A percentile compares a stretch with the other conserved stretches of the same genome.
Evolutionary conservation across 1,140 invertebrate genomes (phyloP).

Genomic region (Drosophila bocki): DNA sequence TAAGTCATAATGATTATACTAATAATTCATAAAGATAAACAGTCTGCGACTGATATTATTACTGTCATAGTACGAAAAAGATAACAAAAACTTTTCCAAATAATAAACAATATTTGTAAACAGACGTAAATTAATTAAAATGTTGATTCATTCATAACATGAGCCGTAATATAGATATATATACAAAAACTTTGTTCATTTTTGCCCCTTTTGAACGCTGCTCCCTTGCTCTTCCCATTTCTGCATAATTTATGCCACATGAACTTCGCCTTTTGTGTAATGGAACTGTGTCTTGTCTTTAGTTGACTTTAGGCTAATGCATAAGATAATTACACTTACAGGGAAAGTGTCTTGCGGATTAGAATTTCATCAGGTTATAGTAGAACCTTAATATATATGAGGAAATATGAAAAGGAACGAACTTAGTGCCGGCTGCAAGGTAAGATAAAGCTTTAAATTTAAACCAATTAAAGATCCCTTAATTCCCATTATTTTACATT

Average conservation of each 20-base stretch:
- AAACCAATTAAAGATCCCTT: not conserved
- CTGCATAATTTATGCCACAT: constrained; percentile 36
- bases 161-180: not conserved
- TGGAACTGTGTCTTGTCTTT: constrained; percentile 38
- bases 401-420: not conserved
- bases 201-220: not conserved
- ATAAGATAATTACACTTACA: constrained; percentile 44
- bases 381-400: not conserved
- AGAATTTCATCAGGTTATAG: constrained; percentile 14
- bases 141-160: not conserved
- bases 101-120: constrained; percentile 17
- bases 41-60: constrained; percentile 9
- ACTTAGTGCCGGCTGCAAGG: not conserved
- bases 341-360: constrained; percentile 41
- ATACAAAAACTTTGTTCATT: not conserved
- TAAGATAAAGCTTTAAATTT: too few relatives aligned
- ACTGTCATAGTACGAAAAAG: not conserved
- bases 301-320: constrained; percentile 49
- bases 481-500: not conserved
- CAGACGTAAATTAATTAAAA: constrained; percentile 6
- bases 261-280: constrained; percentile 43
- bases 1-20: not conserved
- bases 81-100: constrained; percentile 6
- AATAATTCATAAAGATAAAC: constrained; percentile 14
- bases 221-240: constrained; percentile 1